Evolutionary conservation across 2,113 vertebrate genomes (phyloP).

Genomic region (Piprites chloris): DNA sequence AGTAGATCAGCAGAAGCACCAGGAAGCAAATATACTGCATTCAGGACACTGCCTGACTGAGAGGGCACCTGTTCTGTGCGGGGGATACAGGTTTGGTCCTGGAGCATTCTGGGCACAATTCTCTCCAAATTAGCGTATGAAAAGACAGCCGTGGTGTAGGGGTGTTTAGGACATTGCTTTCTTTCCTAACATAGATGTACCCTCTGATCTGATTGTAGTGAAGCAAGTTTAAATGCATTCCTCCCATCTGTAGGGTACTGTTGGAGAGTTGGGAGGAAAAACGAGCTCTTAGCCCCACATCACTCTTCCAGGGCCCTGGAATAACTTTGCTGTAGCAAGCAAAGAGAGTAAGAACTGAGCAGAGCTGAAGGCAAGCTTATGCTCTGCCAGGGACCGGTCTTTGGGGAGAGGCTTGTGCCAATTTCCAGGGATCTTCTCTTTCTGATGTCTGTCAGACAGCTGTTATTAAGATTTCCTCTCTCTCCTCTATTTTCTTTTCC

Average conservation of each 20-base stretch:
- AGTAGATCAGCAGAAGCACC: not conserved
- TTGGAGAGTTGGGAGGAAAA: not conserved
- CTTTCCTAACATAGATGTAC: accelerated
- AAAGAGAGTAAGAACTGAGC: not conserved
- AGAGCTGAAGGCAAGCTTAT: not conserved
- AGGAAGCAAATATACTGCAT: not conserved
- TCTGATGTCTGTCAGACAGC: not conserved
- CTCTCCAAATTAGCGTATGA: not conserved
- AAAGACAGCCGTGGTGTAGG: not conserved
- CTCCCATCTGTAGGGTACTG: not conserved
- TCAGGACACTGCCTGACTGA: not conserved
- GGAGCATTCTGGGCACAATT: accelerated
- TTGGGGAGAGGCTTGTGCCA: not conserved
- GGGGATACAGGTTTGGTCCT: not conserved
- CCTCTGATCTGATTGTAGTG: not conserved
- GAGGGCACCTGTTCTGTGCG: accelerated
- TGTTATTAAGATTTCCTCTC: not conserved
- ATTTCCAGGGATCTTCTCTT: not conserved
- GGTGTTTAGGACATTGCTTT: not conserved
- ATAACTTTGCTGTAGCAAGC: not conserved
- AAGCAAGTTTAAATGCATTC: not conserved
- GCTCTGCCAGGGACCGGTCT: accelerated
- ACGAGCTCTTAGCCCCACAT: not conserved
- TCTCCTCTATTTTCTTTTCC: not conserved
- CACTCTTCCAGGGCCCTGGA: not conserved